These are phyloP conservation scores for Hylaeus volcanicus DNA, from an alignment of 1,140 invertebrate species.

Conservation along the genomic window DNA sequence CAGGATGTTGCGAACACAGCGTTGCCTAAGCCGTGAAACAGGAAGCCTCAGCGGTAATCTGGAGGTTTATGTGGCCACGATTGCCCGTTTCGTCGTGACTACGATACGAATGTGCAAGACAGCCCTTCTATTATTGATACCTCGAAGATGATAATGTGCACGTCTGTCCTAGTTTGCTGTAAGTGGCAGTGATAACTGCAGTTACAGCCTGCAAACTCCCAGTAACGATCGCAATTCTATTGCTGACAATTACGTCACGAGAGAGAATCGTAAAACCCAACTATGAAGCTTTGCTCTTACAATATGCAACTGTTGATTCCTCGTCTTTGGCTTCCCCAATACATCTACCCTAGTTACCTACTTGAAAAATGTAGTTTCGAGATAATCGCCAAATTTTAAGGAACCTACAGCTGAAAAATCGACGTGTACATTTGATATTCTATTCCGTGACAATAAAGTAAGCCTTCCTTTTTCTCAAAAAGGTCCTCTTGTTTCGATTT, in stretches of 20 bases:
- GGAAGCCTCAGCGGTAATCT: conserved; percentile 48
- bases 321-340: background rate
- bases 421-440: no score
- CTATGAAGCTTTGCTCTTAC: background rate
- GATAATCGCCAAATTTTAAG: background rate
- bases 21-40: background rate
- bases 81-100: conserved; percentile 50
- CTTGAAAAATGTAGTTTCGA: background rate
- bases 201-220: conserved; percentile 48
- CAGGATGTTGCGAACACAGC: no score
- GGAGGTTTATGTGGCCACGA: conserved; percentile 56
- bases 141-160: conserved; percentile 39
- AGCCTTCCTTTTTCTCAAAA: no score
- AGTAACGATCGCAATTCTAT: conserved; percentile 33
- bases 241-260: conserved; percentile 54
- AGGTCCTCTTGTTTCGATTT: no score
- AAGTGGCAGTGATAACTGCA: conserved; percentile 47
- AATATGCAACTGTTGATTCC: background rate
- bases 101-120: conserved; percentile 47
- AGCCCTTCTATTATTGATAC: conserved; percentile 58
- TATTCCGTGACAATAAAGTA: no score
- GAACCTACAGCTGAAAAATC: no score
- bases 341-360: background rate
- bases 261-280: background rate
- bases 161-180: conserved; percentile 13